Percentiles rank a stretch among this genome's conserved stretches.
Conservation (phyloP, 2,888 invertebrate genomes). For the Galerucella nymphaeae region DNA sequence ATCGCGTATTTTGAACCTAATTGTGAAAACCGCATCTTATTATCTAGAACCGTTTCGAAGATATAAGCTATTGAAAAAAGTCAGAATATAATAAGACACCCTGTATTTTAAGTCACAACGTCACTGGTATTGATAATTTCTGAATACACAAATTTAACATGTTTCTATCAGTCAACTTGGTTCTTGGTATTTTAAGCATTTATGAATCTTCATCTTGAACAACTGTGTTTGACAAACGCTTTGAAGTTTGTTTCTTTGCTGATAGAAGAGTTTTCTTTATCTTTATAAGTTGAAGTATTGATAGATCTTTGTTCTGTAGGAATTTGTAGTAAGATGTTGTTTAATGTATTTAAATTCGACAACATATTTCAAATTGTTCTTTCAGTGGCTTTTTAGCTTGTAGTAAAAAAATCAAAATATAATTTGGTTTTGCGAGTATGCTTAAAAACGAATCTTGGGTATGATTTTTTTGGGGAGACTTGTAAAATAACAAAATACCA, state of each 20-base stretch:
- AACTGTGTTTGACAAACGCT: not conserved
- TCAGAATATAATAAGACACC: not conserved
- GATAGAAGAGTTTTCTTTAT: not conserved
- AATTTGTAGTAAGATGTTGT: not conserved
- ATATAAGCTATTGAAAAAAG: not conserved
- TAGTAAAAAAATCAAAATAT: too few relatives aligned
- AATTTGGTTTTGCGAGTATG: too few relatives aligned
- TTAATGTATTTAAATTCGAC: too few relatives aligned
- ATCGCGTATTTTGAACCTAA: too few relatives aligned
- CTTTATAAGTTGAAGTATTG: not conserved
- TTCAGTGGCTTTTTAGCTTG: too few relatives aligned
- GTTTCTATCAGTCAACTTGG: not conserved
- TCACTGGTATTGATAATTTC: not conserved
- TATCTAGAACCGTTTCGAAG: not conserved
- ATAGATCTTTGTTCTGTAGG: not conserved
- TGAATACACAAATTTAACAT: not conserved
- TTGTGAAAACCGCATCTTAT: too few relatives aligned
- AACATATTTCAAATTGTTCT: too few relatives aligned
- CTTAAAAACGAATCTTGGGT: too few relatives aligned
- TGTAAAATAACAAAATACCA: too few relatives aligned
- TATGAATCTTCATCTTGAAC: not conserved
- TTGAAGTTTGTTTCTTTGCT: constrained; percentile 1
- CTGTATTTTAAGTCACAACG: not conserved
- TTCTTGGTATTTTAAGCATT: not conserved
- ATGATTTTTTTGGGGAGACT: too few relatives aligned